Percentiles rank a stretch among this genome's conserved stretches.
Evolutionary conservation across 2,113 vertebrate genomes (phyloP).

Genomic region (Coturnix japonica): DNA sequence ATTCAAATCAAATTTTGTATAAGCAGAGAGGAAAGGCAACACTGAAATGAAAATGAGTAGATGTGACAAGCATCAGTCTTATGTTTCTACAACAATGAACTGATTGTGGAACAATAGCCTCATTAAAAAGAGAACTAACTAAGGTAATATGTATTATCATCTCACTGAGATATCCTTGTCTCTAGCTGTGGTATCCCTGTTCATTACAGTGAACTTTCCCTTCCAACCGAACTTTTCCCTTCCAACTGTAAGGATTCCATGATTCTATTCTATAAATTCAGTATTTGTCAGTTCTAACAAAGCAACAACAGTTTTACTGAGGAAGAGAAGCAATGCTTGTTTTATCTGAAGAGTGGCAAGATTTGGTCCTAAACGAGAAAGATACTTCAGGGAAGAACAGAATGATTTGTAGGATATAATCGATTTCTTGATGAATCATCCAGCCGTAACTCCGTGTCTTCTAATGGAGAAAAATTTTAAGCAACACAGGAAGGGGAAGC

Average conservation of each 20-base stretch:
- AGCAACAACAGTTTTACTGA: not conserved
- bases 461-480: not conserved
- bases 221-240: no score
- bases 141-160: not conserved
- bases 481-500: not conserved
- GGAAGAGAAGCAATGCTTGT: not conserved
- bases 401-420: not conserved
- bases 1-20: not conserved
- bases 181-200: no score
- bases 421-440: not conserved
- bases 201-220: no score
- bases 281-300: constrained; percentile 1
- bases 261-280: not conserved
- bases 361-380: not conserved
- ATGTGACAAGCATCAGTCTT: fast-evolving
- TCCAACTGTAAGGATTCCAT: no score
- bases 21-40: not conserved
- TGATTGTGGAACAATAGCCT: not conserved
- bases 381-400: not conserved
- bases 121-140: not conserved
- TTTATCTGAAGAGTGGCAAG: not conserved
- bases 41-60: not conserved
- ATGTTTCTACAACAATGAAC: not conserved
- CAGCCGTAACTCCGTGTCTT: not conserved
- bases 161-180: not conserved